Evolutionary conservation across 2,888 invertebrate species (phyloP).

Genomic region (Hedychridium roseum): DNA sequence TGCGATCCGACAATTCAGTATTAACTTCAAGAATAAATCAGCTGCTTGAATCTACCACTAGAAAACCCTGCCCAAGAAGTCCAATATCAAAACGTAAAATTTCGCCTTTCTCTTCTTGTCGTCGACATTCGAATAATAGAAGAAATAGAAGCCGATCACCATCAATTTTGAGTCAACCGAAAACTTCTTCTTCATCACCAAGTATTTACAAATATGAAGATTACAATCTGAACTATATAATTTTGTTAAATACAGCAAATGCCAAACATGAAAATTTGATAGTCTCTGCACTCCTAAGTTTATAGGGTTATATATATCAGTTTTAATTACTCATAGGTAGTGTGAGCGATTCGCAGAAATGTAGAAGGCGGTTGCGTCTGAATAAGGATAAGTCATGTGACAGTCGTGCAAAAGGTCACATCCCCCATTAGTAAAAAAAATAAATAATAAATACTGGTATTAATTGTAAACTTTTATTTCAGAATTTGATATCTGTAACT

Average conservation of each 20-base stretch:
- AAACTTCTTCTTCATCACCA: conserved; percentile 38
- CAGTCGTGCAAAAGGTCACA: conserved; percentile 31
- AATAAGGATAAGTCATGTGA: conserved; percentile 26
- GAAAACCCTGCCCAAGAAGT: conserved; percentile 34
- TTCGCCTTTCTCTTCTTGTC: conserved; percentile 28
- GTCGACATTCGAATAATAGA: conserved; percentile 24
- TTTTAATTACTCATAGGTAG: conserved; percentile 27
- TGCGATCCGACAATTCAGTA: conserved; percentile 60
- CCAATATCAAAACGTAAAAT: conserved; percentile 30
- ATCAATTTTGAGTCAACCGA: conserved; percentile 36
- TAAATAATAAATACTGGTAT: background rate
- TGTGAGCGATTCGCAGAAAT: conserved; percentile 39
- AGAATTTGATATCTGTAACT: conserved; percentile 58
- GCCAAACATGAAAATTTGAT: too few species aligned
- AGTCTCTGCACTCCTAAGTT: too few species aligned
- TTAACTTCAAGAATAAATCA: conserved; percentile 53
- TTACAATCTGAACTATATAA: background rate
- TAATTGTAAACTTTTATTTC: conserved; percentile 20
- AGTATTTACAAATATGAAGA: conserved; percentile 23
- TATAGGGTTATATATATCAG: too few species aligned
- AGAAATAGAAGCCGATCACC: conserved; percentile 45
- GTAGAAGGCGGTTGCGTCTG: conserved; percentile 32
- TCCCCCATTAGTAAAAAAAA: conserved; percentile 20
- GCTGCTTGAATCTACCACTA: conserved; percentile 26
- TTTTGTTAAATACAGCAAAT: too few species aligned